Conservation (phyloP, 2,797 vertebrate species). For the Salarias fasciatus region DNA sequence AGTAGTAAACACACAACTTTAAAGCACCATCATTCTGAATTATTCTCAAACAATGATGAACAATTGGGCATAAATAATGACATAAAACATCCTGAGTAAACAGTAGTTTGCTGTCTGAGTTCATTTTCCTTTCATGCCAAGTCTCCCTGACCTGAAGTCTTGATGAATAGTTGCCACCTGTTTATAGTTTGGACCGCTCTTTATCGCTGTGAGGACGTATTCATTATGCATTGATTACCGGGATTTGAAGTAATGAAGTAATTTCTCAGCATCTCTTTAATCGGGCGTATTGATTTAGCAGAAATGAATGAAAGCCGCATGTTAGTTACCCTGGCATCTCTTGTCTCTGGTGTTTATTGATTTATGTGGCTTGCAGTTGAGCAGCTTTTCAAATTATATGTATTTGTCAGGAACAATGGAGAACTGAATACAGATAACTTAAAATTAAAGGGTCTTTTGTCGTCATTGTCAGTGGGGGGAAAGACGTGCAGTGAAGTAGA, state of each 20-base stretch:
- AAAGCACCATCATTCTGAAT: slow-evolving; percentile 10
- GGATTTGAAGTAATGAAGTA: slow-evolving; percentile 80
- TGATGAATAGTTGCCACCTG: slow-evolving; percentile 40
- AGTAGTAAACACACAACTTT: slow-evolving; percentile 43
- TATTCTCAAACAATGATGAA: slow-evolving; percentile 41
- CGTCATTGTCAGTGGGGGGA: slow-evolving; percentile 1
- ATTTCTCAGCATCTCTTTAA: slow-evolving; percentile 79
- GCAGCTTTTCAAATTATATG: slow-evolving; percentile 64
- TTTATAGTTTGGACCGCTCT: slow-evolving; percentile 67
- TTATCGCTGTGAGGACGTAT: slow-evolving; percentile 71
- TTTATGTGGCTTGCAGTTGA: slow-evolving; percentile 56
- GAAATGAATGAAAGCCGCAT: slow-evolving; percentile 81
- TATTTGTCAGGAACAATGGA: slow-evolving; percentile 53
- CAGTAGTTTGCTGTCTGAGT: slow-evolving; percentile 9
- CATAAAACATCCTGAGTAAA: slow-evolving; percentile 6
- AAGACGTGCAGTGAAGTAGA: slow-evolving; percentile 9
- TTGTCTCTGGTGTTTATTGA: slow-evolving; percentile 59
- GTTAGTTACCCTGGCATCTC: slow-evolving; percentile 62
- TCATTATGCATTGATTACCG: slow-evolving; percentile 80
- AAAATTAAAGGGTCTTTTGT: slow-evolving; percentile 33
- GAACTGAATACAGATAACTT: slow-evolving; percentile 30
- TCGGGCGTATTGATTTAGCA: slow-evolving; percentile 83
- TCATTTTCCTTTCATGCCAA: neutral
- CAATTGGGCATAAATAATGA: slow-evolving; percentile 31
- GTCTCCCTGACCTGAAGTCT: slow-evolving; percentile 34